phyloP scores from a whole-genome alignment of 2,888 invertebrate genomes.

The Agrochola circellaris region DNA sequence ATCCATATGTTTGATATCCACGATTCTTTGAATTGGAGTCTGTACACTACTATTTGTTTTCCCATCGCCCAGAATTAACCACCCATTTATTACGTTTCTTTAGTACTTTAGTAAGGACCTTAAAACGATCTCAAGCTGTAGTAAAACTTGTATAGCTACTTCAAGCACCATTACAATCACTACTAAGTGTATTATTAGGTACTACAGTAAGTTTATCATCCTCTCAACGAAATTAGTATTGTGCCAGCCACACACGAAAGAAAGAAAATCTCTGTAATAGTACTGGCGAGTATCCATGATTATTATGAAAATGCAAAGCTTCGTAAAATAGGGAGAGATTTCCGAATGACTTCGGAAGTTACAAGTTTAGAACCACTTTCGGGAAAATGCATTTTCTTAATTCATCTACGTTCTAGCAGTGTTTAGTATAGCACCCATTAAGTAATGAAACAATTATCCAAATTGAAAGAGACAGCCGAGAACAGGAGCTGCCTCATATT shows the following conservation, averaged over 20 bases:
- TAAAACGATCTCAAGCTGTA: conserved; percentile 4
- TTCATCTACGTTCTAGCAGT: background rate
- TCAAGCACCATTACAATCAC: conserved; percentile 17
- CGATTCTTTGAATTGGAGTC: background rate
- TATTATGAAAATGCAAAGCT: background rate
- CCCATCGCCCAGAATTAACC: background rate
- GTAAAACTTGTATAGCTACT: conserved; percentile 31
- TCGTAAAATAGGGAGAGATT: background rate
- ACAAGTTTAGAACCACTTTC: background rate
- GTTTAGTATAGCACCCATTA: conserved; percentile 1
- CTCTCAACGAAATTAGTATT: conserved; percentile 45
- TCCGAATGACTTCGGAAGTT: background rate
- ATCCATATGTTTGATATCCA: background rate
- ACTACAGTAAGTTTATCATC: conserved; percentile 39
- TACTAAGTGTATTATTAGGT: conserved; percentile 42
- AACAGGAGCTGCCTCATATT: background rate
- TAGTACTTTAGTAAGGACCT: background rate
- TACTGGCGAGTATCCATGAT: background rate
- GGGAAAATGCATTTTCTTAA: background rate
- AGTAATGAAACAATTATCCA: background rate
- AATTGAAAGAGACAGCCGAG: background rate
- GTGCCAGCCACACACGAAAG: background rate
- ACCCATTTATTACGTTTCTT: background rate
- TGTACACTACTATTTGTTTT: background rate
- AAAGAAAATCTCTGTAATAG: background rate